Evolutionary conservation across 2,113 vertebrate genomes (phyloP), one percentile per base, ranked within the genome.

Genomic region (Corvus moneduloides): DNA sequence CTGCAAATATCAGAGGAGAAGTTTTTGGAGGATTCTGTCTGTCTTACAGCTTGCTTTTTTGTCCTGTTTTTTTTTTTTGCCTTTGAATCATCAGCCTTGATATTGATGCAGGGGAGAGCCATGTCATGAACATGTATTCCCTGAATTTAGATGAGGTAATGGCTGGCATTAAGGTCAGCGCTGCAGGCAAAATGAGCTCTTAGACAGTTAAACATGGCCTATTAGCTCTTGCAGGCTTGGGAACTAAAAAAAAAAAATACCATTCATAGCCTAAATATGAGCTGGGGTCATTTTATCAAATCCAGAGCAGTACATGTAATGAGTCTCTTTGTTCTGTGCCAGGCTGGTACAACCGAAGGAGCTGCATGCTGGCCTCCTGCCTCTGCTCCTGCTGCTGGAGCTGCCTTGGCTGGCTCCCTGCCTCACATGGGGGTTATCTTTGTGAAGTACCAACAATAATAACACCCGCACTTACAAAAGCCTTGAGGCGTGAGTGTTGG

Each of bases 121-220:
- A 76, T 32, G 6, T 79, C 51, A 46, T 1, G 37, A 82, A 71
- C 59, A 22, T 30, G 72, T 81, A 92, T 90, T 96, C 91, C 73
- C 73, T 90, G 87, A 78, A 86, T 89, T 93, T 73, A 82, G 94
- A 81, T 96, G 90, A 97, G 85, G 94, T 93, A 93, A 91, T 96
- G 76, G 92, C 81, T 96, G 92, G 94, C 94, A 78, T 84, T 58
- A 72, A 78, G 86, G 77, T 76, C 51, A 20, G 67, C 0, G 16
- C 95, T 89, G 83, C 74, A 84, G 86, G 92, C 95, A 90, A 86
- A 94, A 95, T 74, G 78, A 92, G 83, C 90, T 93, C 90, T 96
- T 85, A 87, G 87, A 93, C 76, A 79, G 77, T 94, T 80, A 81
- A 81, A 82, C 63, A 69, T 8, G 61, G 48, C 94, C 76, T 95